A percentile compares a stretch with the other conserved stretches of the same genome.
phyloP scores from a whole-genome alignment of 2,888 invertebrate genomes.

The Nymphalis polychloros region DNA sequence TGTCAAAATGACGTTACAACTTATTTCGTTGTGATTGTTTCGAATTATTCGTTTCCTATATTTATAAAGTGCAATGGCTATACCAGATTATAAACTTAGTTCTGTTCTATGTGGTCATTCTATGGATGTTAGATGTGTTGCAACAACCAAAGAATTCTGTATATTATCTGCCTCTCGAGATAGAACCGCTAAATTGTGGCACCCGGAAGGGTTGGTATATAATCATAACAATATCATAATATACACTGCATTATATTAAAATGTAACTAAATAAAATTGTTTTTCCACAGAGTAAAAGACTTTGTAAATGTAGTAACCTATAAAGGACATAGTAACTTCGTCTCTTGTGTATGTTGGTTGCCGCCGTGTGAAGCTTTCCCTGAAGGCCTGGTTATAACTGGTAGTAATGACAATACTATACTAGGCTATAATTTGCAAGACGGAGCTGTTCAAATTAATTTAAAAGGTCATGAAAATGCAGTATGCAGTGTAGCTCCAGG shows the following conservation, averaged over 20 bases:
- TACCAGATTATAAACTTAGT: constrained; percentile 88
- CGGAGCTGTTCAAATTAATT: constrained; percentile 83
- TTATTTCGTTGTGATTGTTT: constrained; percentile 50
- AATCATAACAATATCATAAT: neutral
- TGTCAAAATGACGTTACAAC: constrained; percentile 32
- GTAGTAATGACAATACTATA: constrained; percentile 93
- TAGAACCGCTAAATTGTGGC: constrained; percentile 93
- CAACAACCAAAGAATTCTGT: constrained; percentile 83
- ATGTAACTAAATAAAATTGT: neutral
- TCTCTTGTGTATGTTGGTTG: constrained; percentile 89
- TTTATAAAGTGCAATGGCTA: constrained; percentile 59
- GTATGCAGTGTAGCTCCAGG: constrained; percentile 82
- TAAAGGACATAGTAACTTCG: constrained; percentile 92
- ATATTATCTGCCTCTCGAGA: constrained; percentile 95
- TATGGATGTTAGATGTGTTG: constrained; percentile 91
- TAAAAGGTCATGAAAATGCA: constrained; percentile 90
- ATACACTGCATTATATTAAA: neutral
- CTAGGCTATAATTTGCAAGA: constrained; percentile 89
- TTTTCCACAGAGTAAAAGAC: constrained; percentile 74
- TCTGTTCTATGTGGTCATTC: constrained; percentile 90
- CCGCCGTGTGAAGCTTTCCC: constrained; percentile 86
- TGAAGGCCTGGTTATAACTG: constrained; percentile 91
- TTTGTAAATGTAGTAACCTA: constrained; percentile 86
- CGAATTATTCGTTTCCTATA: constrained; percentile 41
- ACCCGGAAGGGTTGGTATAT: constrained; percentile 83